Evolutionary conservation across 2,888 invertebrate genomes (phyloP).

Genomic region (Hirtodrosophila alboralis): DNA sequence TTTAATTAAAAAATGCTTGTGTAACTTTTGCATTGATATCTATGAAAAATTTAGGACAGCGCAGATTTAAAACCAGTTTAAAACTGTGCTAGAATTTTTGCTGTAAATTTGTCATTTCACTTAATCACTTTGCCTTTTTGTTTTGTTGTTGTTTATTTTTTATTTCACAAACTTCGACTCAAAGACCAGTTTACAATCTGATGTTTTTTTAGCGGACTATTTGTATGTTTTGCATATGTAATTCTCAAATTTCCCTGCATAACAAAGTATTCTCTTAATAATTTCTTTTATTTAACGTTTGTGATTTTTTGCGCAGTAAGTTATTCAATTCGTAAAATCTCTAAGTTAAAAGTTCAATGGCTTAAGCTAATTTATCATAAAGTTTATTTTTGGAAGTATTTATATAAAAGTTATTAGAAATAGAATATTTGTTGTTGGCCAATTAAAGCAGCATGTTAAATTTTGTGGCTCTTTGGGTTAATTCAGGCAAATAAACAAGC

Average conservation of each 20-base stretch:
- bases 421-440: background rate
- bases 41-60: slow-evolving; percentile 50
- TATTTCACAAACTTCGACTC: too few relatives aligned
- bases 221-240: slow-evolving; percentile 14
- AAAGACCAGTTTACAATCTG: slow-evolving; percentile 27
- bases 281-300: slow-evolving; percentile 13
- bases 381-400: too few relatives aligned
- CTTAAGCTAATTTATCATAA: slow-evolving; percentile 1
- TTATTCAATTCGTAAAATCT: slow-evolving; percentile 22
- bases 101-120: slow-evolving; percentile 19
- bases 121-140: slow-evolving; percentile 17
- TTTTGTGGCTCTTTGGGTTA: slow-evolving; percentile 16
- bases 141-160: slow-evolving; percentile 11
- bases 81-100: slow-evolving; percentile 40
- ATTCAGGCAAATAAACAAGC: slow-evolving; percentile 42
- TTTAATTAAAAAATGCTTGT: slow-evolving; percentile 43
- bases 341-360: background rate
- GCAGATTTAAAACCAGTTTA: slow-evolving; percentile 52
- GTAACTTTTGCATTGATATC: slow-evolving; percentile 47
- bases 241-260: slow-evolving; percentile 10
- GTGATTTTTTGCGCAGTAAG: slow-evolving; percentile 14
- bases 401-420: too few relatives aligned
- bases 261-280: slow-evolving; percentile 13
- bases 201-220: background rate
- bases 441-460: slow-evolving; percentile 28